Conservation (phyloP, 1,140 invertebrate species). For the Homalodisca vitripennis region DNA sequence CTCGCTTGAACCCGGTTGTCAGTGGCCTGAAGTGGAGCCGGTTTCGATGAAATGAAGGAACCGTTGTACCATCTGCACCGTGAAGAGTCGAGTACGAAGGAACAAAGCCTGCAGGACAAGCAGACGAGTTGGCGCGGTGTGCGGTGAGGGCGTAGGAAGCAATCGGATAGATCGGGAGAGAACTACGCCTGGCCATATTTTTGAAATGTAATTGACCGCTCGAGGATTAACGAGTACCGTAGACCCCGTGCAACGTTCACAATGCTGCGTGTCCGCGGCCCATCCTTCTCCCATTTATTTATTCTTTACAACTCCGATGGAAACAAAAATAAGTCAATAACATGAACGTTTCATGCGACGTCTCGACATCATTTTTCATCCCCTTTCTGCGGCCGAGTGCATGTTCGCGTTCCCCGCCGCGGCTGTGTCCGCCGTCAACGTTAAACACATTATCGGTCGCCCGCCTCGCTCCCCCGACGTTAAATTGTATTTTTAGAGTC, state of each 20-base stretch:
- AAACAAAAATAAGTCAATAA: slow-evolving; percentile 27
- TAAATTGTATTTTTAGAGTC: slow-evolving; percentile 14
- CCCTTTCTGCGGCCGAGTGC: neutral
- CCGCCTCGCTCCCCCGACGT: neutral
- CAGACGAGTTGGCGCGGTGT: too few species aligned
- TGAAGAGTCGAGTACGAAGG: too few species aligned
- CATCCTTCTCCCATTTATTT: slow-evolving; percentile 29
- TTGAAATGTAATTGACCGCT: slow-evolving; percentile 15
- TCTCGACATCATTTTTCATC: slow-evolving; percentile 27
- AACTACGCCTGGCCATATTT: slow-evolving; percentile 13
- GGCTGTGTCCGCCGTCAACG: too few species aligned
- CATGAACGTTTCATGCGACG: neutral
- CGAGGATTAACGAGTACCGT: neutral
- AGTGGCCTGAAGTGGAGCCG: too few species aligned
- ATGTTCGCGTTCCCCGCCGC: neutral
- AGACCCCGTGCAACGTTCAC: slow-evolving; percentile 3
- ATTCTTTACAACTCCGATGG: slow-evolving; percentile 24
- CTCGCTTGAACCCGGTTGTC: too few species aligned
- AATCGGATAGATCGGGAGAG: too few species aligned
- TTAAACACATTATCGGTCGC: neutral
- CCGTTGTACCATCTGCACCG: too few species aligned
- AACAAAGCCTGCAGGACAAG: too few species aligned
- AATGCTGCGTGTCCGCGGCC: slow-evolving; percentile 10
- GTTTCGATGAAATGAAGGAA: too few species aligned
- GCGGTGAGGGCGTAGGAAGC: neutral